These are phyloP conservation scores for Premnoplex brunnescens DNA, from an alignment of 2,797 vertebrate species.

Conservation along the genomic window DNA sequence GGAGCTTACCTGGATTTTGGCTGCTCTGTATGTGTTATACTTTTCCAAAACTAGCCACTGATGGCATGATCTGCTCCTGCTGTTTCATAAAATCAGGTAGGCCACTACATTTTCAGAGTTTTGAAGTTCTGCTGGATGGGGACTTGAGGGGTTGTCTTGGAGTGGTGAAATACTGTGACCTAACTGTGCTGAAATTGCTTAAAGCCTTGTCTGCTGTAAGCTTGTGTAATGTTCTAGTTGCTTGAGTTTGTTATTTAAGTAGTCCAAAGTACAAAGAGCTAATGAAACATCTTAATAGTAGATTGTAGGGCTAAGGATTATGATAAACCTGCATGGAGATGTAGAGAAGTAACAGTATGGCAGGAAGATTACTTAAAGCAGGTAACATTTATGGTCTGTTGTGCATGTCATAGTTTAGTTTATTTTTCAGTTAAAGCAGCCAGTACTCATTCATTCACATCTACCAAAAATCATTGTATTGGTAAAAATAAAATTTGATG, in stretches of 20 bases:
- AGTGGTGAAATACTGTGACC: not conserved
- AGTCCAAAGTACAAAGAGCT: not conserved
- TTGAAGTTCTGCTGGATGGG: not conserved
- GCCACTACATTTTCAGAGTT: not conserved
- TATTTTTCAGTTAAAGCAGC: not conserved
- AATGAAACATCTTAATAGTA: not conserved
- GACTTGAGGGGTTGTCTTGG: not conserved
- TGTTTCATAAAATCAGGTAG: not conserved
- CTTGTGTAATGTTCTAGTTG: not conserved
- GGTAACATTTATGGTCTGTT: not conserved
- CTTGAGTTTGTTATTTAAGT: conserved; percentile 18
- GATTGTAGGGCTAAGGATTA: not conserved
- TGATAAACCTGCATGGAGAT: not conserved
- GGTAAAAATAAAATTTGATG: not conserved
- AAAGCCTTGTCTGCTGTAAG: not conserved
- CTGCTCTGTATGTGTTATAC: not conserved
- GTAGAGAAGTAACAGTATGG: not conserved
- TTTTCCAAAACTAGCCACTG: not conserved
- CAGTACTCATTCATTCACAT: not conserved
- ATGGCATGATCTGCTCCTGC: not conserved
- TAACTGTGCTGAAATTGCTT: not conserved
- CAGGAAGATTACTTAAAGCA: not conserved
- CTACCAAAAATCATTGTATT: not conserved
- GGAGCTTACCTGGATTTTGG: not conserved
- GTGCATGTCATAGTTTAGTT: not conserved